Percentiles rank a stretch among this genome's conserved stretches.
Conservation (phyloP, 92 coral and sea anemone species). For the Umimayanthus kanabou region DNA sequence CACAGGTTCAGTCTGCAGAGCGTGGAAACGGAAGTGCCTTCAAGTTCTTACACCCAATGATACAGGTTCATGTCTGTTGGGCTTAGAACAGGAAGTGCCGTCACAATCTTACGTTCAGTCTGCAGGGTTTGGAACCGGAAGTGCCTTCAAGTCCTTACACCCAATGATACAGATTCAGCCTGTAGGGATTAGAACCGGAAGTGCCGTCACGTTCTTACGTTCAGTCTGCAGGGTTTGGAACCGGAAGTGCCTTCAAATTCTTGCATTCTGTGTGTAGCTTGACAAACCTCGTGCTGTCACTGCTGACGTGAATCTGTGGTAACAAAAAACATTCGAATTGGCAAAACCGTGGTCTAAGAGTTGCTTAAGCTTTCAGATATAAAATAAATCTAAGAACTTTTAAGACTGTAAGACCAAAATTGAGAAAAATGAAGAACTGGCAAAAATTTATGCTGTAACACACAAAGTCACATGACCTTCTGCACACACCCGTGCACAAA, state of each 20-base stretch:
- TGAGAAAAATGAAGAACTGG: too few relatives aligned
- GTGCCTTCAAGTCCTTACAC: neutral
- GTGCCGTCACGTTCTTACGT: neutral
- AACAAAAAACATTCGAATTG: neutral
- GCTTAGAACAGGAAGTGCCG: constrained; percentile 3
- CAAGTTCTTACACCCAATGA: neutral
- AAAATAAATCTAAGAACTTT: too few relatives aligned
- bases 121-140: too few relatives aligned
- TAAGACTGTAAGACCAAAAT: too few relatives aligned
- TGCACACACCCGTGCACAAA: too few relatives aligned
- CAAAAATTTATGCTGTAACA: too few relatives aligned
- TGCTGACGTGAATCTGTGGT: constrained; percentile 24
- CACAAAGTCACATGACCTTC: too few relatives aligned
- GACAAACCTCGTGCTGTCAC: constrained; percentile 32
- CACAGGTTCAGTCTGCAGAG: too few relatives aligned
- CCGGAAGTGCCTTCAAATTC: constrained; percentile 22
- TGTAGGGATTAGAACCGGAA: neutral
- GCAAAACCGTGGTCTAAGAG: neutral
- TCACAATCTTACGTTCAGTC: too few relatives aligned
- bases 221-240: constrained; percentile 15
- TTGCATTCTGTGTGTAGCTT: constrained; percentile 38
- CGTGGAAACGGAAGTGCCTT: neutral
- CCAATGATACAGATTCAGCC: neutral
- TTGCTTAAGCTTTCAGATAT: too few relatives aligned
- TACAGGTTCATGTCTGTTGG: neutral